Conservation (phyloP, 2,797 vertebrate species). For the Phataginus tricuspis region DNA sequence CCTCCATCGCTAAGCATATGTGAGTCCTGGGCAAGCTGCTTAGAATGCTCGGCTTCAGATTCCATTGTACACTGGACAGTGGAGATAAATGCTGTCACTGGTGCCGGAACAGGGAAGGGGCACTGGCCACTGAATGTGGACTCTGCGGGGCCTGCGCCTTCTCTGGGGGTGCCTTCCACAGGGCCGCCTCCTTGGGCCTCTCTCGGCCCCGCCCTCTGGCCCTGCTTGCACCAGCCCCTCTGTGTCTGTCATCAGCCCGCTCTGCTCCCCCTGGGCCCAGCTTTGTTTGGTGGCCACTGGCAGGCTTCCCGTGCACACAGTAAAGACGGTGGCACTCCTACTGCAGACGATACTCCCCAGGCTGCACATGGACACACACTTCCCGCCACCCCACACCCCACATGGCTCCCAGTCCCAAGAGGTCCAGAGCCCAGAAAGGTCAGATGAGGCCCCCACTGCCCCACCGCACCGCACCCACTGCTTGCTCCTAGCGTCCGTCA, state of each 20-base stretch:
- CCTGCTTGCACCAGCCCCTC: slow-evolving; percentile 84
- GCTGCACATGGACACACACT: slow-evolving; percentile 84
- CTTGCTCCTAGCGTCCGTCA: background rate
- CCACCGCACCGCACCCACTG: background rate
- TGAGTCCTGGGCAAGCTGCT: background rate
- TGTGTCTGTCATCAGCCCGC: slow-evolving; percentile 91
- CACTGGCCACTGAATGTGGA: background rate
- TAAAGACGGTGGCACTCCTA: slow-evolving; percentile 86
- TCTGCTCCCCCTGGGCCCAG: slow-evolving; percentile 84
- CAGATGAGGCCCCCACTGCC: background rate
- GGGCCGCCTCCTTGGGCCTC: background rate
- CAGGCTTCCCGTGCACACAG: slow-evolving; percentile 81
- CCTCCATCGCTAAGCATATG: background rate
- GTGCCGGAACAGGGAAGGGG: background rate
- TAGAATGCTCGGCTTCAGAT: background rate
- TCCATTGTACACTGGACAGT: background rate
- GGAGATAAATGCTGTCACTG: background rate
- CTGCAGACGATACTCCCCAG: slow-evolving; percentile 88
- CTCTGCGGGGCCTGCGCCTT: background rate
- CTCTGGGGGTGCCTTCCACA: background rate
- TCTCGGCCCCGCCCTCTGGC: background rate
- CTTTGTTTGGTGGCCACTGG: slow-evolving; percentile 86
- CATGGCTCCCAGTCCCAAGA: background rate
- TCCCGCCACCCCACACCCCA: background rate
- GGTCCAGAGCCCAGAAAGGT: slow-evolving; percentile 27